A percentile compares a stretch with the other conserved stretches of the same genome.
phyloP scores from a whole-genome alignment of 2,888 invertebrate species.

The Tiphia femorata region DNA sequence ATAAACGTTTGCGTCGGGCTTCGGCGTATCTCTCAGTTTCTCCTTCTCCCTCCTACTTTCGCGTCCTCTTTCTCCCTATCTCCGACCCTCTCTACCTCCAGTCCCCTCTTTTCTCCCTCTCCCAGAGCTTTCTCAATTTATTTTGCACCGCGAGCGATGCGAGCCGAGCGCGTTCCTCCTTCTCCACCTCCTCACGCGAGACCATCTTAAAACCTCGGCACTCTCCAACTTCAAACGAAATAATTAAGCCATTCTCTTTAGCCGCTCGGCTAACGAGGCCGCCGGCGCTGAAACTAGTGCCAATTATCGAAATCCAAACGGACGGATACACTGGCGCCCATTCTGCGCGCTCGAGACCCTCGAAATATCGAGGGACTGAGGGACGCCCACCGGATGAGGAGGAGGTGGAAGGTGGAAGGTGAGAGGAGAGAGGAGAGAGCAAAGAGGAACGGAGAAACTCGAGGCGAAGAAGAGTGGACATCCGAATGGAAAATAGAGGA shows the following conservation, averaged over 20 bases:
- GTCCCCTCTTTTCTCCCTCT: no score
- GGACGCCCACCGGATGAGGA: no score
- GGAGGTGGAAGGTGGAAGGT: conserved; percentile 27
- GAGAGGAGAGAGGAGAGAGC: conserved; percentile 5
- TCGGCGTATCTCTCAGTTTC: conserved; percentile 31
- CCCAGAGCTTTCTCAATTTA: conserved; percentile 56
- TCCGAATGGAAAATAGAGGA: not conserved
- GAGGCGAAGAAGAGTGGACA: not conserved
- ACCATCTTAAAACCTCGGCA: conserved; percentile 39
- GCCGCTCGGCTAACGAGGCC: conserved; percentile 60
- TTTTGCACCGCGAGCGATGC: conserved; percentile 31
- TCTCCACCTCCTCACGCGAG: no score
- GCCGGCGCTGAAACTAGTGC: conserved; percentile 57
- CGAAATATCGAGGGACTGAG: no score
- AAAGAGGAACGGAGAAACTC: not conserved
- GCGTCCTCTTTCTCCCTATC: conserved; percentile 3
- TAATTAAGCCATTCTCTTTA: conserved; percentile 66
- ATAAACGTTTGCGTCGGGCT: conserved; percentile 57
- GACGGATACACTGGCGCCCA: conserved; percentile 34
- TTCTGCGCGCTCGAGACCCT: conserved; percentile 26
- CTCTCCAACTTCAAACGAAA: conserved; percentile 67
- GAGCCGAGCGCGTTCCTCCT: not conserved
- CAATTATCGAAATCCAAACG: conserved; percentile 67
- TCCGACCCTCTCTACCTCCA: not conserved
- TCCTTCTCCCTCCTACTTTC: conserved; percentile 9